Base-by-base conservation (phyloP, 2,888 invertebrate genomes). In the Lasius platythorax region DNA sequence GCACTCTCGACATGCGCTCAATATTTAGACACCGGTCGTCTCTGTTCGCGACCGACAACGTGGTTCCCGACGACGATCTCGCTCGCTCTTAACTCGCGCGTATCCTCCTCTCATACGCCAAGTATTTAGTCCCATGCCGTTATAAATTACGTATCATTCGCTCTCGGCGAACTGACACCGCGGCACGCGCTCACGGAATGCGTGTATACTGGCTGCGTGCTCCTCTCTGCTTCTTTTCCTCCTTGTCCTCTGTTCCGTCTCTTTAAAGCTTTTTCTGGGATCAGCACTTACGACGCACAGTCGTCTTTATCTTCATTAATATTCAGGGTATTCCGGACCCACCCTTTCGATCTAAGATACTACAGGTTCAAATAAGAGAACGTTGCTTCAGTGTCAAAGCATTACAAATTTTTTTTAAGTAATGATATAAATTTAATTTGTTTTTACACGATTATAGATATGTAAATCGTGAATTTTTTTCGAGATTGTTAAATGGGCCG, bases 61-160 rank as follows among this genome's bases (percentile, higher is more conserved):
- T 66, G 75, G 23, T 15, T 40, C 58, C 46, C 30, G 66, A 23
- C 68, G 64, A 70, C 63, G 28, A 30, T 58, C 78, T 67, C 37
- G 53, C 63, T 58, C 82, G 63, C 46, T 74, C 68, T 73, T 73
- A 61, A 53, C 53, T n/a, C 74, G 66, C 40, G 58, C 78, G 70
- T 30, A 23, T 79, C 76, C 64, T 79, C 40, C 67, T 66, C 74
- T 56, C 70, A 11, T 18, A 0, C 37, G 28, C 23, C 43, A 85
- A 87, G 87, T 90, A 91, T 92, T 92, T 91, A 91, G 90, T 87
- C 88, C 87, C 87, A 84, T 75, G 89, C 87, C 90, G 92, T 94
- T 94, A 94, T 94, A 94, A 94, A 94, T 94, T 94, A 94, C 93
- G 91, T 93, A 94, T 94, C 93, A 93, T 93, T 94, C 93, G 91